These are phyloP conservation scores for Stenoptilia bipunctidactyla DNA, from an alignment of 2,888 invertebrate species.

Conservation along the genomic window DNA sequence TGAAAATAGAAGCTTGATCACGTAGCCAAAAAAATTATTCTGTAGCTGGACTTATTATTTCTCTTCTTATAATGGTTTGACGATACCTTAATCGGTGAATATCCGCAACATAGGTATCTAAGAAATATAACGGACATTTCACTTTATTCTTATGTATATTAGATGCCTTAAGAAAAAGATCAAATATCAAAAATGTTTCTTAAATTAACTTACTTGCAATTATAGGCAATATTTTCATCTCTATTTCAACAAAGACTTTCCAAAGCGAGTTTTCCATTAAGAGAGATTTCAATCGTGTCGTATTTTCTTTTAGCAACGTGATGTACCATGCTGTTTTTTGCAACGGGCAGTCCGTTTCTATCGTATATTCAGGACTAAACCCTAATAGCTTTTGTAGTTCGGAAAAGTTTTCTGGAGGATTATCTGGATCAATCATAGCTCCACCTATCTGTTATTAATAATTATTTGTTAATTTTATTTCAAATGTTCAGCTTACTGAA, in stretches of 20 bases:
- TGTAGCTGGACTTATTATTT: too few species aligned
- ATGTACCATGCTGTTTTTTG: constrained; percentile 44
- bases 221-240: constrained; percentile 52
- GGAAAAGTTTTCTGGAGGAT: constrained; percentile 40
- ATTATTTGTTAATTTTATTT: too few species aligned
- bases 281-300: constrained; percentile 17
- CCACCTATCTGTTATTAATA: constrained; percentile 40
- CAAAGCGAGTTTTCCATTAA: constrained; percentile 36
- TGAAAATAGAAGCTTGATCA: too few species aligned
- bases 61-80: too few species aligned
- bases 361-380: constrained; percentile 28
- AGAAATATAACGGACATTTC: too few species aligned
- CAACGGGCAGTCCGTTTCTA: constrained; percentile 32
- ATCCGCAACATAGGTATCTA: too few species aligned
- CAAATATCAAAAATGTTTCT: too few species aligned
- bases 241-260: constrained; percentile 52
- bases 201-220: constrained; percentile 36
- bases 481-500: too few species aligned
- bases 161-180: too few species aligned
- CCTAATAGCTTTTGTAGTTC: constrained; percentile 35
- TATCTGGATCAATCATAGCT: constrained; percentile 50
- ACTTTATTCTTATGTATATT: too few species aligned
- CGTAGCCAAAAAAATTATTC: too few species aligned
- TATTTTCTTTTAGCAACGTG: constrained; percentile 28
- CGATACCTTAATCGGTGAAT: too few species aligned